These are phyloP conservation scores for Cetoscarus ocellatus DNA, from an alignment of 2,797 vertebrate species.

Conservation along the genomic window DNA sequence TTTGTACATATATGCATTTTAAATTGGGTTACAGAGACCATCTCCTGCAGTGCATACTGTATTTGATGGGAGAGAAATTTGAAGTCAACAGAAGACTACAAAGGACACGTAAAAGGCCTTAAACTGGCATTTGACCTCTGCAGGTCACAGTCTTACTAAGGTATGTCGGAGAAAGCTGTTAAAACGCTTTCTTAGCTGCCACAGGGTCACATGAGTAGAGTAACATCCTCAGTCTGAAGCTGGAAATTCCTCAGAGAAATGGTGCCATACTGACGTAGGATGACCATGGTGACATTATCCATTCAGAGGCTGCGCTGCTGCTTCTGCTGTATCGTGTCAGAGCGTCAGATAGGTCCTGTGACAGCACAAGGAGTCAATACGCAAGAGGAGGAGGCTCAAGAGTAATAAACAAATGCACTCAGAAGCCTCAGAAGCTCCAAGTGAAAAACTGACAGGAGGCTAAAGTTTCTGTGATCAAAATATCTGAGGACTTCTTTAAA, in stretches of 20 bases:
- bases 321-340: slow-evolving; percentile 29
- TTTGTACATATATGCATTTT: too few species aligned
- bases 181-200: slow-evolving; percentile 13
- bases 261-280: slow-evolving; percentile 7
- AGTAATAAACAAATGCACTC: slow-evolving; percentile 36
- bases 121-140: slow-evolving; percentile 7
- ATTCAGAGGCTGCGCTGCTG: slow-evolving; percentile 15
- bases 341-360: slow-evolving; percentile 47
- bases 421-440: slow-evolving; percentile 7
- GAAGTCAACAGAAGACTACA: background rate
- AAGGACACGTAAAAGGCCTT: background rate
- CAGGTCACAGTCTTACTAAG: slow-evolving; percentile 19
- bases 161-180: slow-evolving; percentile 32
- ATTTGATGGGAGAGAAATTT: background rate
- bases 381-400: slow-evolving; percentile 7
- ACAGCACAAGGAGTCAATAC: slow-evolving; percentile 56
- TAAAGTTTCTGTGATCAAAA: background rate
- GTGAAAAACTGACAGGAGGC: background rate
- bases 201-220: slow-evolving; percentile 20
- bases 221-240: slow-evolving; percentile 1
- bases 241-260: slow-evolving; percentile 37
- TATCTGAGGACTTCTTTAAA: background rate
- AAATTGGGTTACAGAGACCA: too few species aligned
- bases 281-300: slow-evolving; percentile 2
- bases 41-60: background rate